These are phyloP conservation scores for Poecilia latipinna DNA, from an alignment of 2,113 vertebrate species.

Conservation along the genomic window DNA sequence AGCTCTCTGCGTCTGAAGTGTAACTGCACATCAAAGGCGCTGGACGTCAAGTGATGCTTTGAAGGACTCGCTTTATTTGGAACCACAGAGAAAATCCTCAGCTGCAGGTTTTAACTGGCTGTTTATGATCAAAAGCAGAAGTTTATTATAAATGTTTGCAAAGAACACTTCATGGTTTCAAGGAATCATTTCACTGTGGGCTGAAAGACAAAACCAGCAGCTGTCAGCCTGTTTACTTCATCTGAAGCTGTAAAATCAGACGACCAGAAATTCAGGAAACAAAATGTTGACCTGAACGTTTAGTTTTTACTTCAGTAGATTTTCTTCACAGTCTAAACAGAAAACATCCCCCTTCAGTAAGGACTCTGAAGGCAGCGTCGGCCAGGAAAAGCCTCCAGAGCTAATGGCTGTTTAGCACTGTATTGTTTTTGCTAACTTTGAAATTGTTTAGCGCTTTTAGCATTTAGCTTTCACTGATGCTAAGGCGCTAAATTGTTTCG, in stretches of 20 bases:
- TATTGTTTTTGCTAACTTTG: no score
- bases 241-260: background rate
- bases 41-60: constrained; percentile 25
- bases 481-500: no score
- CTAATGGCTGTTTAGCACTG: no score
- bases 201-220: background rate
- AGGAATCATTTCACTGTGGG: background rate
- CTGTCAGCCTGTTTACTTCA: background rate
- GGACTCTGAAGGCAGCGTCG: no score
- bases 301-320: no score
- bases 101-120: background rate
- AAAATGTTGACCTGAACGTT: no score
- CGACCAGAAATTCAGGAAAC: background rate
- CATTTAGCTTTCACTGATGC: no score
- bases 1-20: constrained; percentile 13
- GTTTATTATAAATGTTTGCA: background rate
- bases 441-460: no score
- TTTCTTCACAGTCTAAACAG: no score
- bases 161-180: background rate
- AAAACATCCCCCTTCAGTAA: no score
- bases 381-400: no score
- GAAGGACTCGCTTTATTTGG: constrained; percentile 15
- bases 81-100: background rate
- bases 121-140: background rate
- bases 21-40: constrained; percentile 39